phyloP scores from a whole-genome alignment of 1,140 invertebrate genomes.

The Spodoptera frugiperda region DNA sequence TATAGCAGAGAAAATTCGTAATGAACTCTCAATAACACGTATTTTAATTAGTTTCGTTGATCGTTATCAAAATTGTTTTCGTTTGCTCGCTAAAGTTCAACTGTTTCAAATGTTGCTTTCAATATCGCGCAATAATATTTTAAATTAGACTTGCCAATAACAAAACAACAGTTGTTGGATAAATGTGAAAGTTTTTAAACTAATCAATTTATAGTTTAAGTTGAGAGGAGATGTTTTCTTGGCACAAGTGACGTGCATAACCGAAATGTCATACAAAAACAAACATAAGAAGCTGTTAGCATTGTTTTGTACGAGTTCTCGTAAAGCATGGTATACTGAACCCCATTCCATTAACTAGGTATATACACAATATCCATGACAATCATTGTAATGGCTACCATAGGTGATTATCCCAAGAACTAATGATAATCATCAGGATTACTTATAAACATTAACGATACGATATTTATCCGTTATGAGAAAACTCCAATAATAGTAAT shows the following conservation, averaged over 20 bases:
- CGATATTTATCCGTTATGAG: no score
- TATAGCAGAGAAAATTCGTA: constrained; percentile 14
- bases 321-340: no score
- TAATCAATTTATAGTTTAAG: background rate
- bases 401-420: no score
- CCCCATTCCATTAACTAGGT: no score
- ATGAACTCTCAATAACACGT: constrained; percentile 8
- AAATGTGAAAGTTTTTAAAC: background rate
- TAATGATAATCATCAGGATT: no score
- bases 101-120: background rate
- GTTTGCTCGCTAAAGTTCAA: constrained; percentile 11
- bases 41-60: constrained; percentile 32
- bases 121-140: constrained; percentile 19
- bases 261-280: background rate
- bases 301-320: no score
- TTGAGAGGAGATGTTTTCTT: background rate
- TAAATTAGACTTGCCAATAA: background rate
- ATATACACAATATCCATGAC: no score
- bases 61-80: constrained; percentile 31
- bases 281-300: background rate
- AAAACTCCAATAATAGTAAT: no score
- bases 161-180: background rate
- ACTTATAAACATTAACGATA: no score
- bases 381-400: no score
- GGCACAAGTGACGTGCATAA: no score